These are phyloP conservation scores for Pandemis cinnamomeana DNA, from an alignment of 2,888 invertebrate species.

Conservation along the genomic window DNA sequence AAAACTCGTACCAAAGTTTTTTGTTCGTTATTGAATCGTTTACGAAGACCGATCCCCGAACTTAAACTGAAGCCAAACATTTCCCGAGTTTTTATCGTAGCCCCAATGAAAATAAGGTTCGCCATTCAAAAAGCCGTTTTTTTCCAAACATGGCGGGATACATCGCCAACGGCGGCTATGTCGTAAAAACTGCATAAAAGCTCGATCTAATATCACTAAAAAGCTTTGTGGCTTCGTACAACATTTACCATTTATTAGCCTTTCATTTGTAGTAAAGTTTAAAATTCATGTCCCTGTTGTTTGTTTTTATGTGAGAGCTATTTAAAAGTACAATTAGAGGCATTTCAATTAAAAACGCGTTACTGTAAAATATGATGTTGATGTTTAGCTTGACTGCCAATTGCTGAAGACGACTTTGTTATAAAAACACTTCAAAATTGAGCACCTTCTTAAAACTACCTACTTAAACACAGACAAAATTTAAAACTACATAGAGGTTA, in stretches of 20 bases:
- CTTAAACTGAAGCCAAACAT: constrained; percentile 14
- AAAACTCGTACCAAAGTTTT: not conserved
- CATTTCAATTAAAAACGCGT: constrained; percentile 2
- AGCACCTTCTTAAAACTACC: no score
- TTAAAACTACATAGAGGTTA: no score
- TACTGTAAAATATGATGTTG: not conserved
- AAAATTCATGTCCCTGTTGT: constrained; percentile 1
- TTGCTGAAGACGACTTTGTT: no score
- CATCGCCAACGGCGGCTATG: constrained; percentile 10
- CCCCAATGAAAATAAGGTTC: constrained; percentile 4
- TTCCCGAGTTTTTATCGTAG: constrained; percentile 1
- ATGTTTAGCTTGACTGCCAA: not conserved
- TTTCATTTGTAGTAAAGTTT: constrained; percentile 33
- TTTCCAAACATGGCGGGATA: constrained; percentile 1
- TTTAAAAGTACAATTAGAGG: not conserved
- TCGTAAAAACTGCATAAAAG: constrained; percentile 40
- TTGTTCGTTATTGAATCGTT: constrained; percentile 12
- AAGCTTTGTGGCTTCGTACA: constrained; percentile 15
- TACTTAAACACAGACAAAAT: no score
- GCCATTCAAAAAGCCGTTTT: constrained; percentile 2
- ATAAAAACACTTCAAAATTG: no score
- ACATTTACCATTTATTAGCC: constrained; percentile 10
- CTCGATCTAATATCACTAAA: constrained; percentile 37
- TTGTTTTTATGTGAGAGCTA: constrained; percentile 2
- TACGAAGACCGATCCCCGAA: not conserved